These are phyloP conservation scores for Ecdyonurus torrentis DNA, from an alignment of 2,888 invertebrate species.

Conservation along the genomic window DNA sequence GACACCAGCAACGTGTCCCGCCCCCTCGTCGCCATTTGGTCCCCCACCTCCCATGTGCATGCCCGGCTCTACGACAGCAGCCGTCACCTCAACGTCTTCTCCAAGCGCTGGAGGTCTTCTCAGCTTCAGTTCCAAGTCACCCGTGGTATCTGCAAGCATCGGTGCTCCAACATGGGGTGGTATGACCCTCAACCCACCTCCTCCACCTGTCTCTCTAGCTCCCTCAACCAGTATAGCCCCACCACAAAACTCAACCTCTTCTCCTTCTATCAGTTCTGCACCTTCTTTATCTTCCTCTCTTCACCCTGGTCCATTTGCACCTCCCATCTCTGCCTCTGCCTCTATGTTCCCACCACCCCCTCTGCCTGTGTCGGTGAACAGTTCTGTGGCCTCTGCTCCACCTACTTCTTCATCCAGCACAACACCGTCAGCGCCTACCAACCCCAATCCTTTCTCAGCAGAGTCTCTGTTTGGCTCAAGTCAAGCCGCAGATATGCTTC, in stretches of 20 bases:
- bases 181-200: slow-evolving; percentile 24
- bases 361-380: slow-evolving; percentile 21
- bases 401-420: slow-evolving; percentile 23
- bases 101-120: background rate
- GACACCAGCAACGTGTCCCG: slow-evolving; percentile 34
- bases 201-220: slow-evolving; percentile 20
- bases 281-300: slow-evolving; percentile 14
- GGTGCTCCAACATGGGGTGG: background rate
- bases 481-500: slow-evolving; percentile 64
- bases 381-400: slow-evolving; percentile 3
- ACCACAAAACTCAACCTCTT: slow-evolving; percentile 13
- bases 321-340: slow-evolving; percentile 29
- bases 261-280: slow-evolving; percentile 17
- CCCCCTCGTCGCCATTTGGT: slow-evolving; percentile 7
- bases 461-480: slow-evolving; percentile 76
- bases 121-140: slow-evolving; percentile 2
- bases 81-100: background rate
- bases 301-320: slow-evolving; percentile 26
- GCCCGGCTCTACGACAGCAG: background rate
- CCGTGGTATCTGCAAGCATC: slow-evolving; percentile 1
- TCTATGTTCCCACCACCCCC: slow-evolving; percentile 34
- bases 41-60: slow-evolving; percentile 13
- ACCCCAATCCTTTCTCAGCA: slow-evolving; percentile 73
- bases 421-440: slow-evolving; percentile 22
- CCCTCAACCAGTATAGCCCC: slow-evolving; percentile 16